Evolutionary conservation across 2,888 invertebrate species (phyloP), one percentile per base, ranked within the genome.

Genomic region (Hoplodrina ambigua): DNA sequence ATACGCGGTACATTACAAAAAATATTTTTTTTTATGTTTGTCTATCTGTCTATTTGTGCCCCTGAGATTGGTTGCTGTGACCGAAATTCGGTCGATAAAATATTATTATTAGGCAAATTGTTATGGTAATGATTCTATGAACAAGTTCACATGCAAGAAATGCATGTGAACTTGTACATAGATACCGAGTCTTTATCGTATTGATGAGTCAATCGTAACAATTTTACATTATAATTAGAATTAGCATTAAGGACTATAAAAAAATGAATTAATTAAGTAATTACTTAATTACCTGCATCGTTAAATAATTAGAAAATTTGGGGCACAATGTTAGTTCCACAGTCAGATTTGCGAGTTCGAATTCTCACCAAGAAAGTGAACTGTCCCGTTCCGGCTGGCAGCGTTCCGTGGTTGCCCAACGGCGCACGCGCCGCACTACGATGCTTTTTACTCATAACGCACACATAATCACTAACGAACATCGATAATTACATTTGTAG

Each of bases 321-420:
- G 55, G n/a, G 41, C 20, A 65, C 15, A 63, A 19, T 69, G 53
- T 33, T 62, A 55, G 52, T 55, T 55, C 20, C 37, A 69, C 65
- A 79, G 17, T 53, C 70, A 65, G 66, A 49, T 56, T 73, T 44
- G 56, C 58, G 64, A 49, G 25, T 64, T 58, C 37, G 86, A 87
- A 92, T 90, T 92, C 90, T 89, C 89, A 84, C 83, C 84, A 93
- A 92, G 93, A 94, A 94, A 94, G 94, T 93, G 91, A 92, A 91
- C 86, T 89, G 89, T 80, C 72, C 54, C 79, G 89, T 94, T 94
- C 92, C 93, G 88, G 86, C 80, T 86, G 80, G 92, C 78, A 91
- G 68, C 82, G 75, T 69, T 67, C 80, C 80, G 80, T 81, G 74
- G 86, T 91, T 90, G 88, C 89, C 86, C 87, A 90, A 90, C 87